phyloP scores from a whole-genome alignment of 53 echinoderm and acorn worm genomes.

The Glandiceps talaboti region DNA sequence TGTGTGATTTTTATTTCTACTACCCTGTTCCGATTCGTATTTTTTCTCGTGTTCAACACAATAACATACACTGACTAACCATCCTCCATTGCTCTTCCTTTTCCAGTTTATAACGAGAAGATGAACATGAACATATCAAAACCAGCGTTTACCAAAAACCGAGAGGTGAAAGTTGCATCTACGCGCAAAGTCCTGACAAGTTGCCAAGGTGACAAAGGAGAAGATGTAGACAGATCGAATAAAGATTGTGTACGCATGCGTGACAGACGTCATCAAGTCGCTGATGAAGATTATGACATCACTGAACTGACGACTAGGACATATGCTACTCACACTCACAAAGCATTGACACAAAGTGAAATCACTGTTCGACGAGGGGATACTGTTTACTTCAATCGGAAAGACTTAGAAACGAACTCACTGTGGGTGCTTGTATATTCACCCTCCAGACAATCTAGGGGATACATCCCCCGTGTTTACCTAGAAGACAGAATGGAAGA shows the following conservation, averaged over 20 bases:
- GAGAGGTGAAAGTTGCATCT: no score
- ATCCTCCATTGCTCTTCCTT: not conserved
- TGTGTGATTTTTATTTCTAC: no score
- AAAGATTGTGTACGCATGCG: not conserved
- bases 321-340: conserved; percentile 22
- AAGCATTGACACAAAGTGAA: conserved; percentile 25
- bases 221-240: no score
- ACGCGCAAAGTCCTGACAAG: no score
- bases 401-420: conserved; percentile 3
- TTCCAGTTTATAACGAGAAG: not conserved
- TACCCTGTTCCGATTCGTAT: no score
- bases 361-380: conserved; percentile 28
- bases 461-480: conserved; percentile 24
- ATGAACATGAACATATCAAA: not conserved
- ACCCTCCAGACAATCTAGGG: conserved; percentile 2
- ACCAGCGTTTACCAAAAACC: no score
- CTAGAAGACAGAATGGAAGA: conserved; percentile 2
- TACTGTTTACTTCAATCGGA: conserved; percentile 23
- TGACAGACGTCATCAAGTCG: not conserved
- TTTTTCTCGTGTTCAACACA: no score
- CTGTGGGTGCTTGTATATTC: conserved; percentile 31
- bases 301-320: conserved; percentile 23
- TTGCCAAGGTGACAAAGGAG: not conserved
- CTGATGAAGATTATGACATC: not conserved
- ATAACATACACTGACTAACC: no score